Evolutionary conservation across 1,140 invertebrate species (phyloP).

Genomic region (Telenomus remus): DNA sequence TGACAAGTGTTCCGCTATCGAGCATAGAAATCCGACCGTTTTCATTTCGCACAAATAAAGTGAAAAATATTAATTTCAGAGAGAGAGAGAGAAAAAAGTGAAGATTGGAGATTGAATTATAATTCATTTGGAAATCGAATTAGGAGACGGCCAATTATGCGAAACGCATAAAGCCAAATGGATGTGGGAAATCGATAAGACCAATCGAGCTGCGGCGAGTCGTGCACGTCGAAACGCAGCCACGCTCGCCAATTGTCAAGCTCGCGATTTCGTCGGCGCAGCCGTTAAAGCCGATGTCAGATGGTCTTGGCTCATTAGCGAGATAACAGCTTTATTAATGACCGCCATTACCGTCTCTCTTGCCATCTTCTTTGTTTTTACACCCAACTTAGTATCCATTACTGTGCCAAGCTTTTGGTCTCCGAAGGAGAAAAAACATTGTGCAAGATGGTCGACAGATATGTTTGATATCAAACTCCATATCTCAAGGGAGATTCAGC

Average conservation of each 20-base stretch:
- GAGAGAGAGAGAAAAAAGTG: too few species aligned
- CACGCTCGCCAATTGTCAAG: slow-evolving; percentile 45
- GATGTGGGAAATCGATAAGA: slow-evolving; percentile 49
- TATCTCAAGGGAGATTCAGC: not conserved
- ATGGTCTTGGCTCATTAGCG: slow-evolving; percentile 67
- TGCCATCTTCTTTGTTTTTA: slow-evolving; percentile 31
- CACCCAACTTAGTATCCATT: slow-evolving; percentile 19
- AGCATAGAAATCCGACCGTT: too few species aligned
- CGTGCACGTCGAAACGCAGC: slow-evolving; percentile 6
- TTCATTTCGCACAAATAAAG: slow-evolving; percentile 30
- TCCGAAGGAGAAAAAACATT: not conserved
- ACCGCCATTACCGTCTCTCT: slow-evolving; percentile 60
- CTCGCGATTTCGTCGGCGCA: slow-evolving; percentile 32
- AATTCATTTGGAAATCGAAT: slow-evolving; percentile 4
- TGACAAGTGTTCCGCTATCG: too few species aligned
- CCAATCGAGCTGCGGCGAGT: slow-evolving; percentile 41
- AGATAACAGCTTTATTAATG: slow-evolving; percentile 66
- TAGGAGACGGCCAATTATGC: slow-evolving; percentile 5
- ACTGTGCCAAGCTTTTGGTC: slow-evolving; percentile 1
- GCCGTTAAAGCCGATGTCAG: slow-evolving; percentile 56
- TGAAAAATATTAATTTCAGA: slow-evolving; percentile 1
- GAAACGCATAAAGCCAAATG: slow-evolving; percentile 13
- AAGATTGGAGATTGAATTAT: too few species aligned
- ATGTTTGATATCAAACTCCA: not conserved
- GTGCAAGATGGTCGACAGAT: not conserved